These are phyloP conservation scores for Mobula birostris DNA, from an alignment of 2,113 vertebrate species.

Conservation along the genomic window DNA sequence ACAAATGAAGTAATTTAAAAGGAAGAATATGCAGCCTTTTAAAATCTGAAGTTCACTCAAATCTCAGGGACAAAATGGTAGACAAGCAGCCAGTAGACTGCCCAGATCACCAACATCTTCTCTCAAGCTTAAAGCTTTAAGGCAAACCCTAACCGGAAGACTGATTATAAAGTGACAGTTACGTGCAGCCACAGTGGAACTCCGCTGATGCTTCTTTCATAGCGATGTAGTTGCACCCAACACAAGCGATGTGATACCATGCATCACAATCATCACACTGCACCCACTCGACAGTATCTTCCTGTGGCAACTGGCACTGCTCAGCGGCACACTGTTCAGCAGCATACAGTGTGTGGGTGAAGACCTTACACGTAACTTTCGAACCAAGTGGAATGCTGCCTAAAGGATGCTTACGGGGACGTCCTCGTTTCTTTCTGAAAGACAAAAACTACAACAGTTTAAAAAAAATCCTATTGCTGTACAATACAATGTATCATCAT, in stretches of 20 bases:
- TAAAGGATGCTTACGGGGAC: constrained; percentile 64
- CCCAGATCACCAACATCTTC: neutral
- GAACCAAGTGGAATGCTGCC: neutral
- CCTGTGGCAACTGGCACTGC: constrained; percentile 63
- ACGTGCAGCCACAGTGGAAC: constrained; percentile 68
- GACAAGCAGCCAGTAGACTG: neutral
- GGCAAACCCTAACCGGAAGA: neutral
- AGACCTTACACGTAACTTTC: constrained; percentile 44
- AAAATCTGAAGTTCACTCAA: neutral
- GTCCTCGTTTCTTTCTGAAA: constrained; percentile 62
- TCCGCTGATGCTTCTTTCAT: constrained; percentile 61
- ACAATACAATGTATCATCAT: neutral
- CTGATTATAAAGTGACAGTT: constrained; percentile 30
- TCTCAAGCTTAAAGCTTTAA: neutral
- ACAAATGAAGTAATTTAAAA: neutral
- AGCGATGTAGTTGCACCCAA: constrained; percentile 58
- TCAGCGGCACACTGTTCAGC: constrained; percentile 62
- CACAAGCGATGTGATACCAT: constrained; percentile 74
- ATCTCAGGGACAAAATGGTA: neutral
- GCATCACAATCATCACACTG: constrained; percentile 76
- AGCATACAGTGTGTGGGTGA: constrained; percentile 46
- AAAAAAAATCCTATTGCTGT: neutral
- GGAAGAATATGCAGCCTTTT: neutral
- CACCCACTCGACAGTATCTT: constrained; percentile 78
- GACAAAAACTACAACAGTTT: neutral